Base-by-base conservation (phyloP, 1,140 invertebrate genomes). In the Pseudomyrmex pallidus region DNA sequence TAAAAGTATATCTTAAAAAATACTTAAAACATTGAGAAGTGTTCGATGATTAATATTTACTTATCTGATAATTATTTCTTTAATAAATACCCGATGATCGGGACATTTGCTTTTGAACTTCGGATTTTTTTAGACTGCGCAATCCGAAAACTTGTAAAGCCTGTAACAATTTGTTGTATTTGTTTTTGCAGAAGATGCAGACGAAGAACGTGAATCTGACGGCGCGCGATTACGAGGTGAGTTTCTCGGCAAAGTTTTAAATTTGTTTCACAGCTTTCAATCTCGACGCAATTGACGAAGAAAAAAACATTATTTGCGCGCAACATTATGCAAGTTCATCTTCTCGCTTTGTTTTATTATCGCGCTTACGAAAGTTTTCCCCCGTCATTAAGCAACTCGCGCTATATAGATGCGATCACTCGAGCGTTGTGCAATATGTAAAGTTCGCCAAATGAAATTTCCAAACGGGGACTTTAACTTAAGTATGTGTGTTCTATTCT, bases 201-300 rank as follows among this genome's bases (percentile, higher is more conserved):
- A 90, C 87, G 64, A 91, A 91, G 80, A 90, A 88, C 64, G 80
- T 91, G 46, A 91, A 91, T 48, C 84, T 84, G 54, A 64, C 76
- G 46, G 52, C 56, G 5, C 22, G 62, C 52, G 70, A 86, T 62
- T 59, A 74, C 70, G 89, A 87, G 76, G 90, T 91, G 67, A 90
- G 89, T 76, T 66, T 12, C 54, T 8, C 5, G 20, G 4, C 4
- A 5, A 35, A 35, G 35, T 7, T 35, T 35, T 35, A 35, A 7
- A 35, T 35, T 35, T 35, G 35, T 35, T 35, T 35, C 35, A 35
- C 35, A 35, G 35, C 4, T 35, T 35, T 35, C 35, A 35, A 35
- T 35, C 35, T 35, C 35, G 35, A 35, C 35, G 35, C 35, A 35
- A 35, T 35, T 35, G 35, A 35, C 35, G 35, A 5, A 5, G 35